Percentiles rank a stretch among this genome's conserved stretches.
Evolutionary conservation across 2,888 invertebrate species (phyloP).

Genomic region (Agonum fuliginosum): DNA sequence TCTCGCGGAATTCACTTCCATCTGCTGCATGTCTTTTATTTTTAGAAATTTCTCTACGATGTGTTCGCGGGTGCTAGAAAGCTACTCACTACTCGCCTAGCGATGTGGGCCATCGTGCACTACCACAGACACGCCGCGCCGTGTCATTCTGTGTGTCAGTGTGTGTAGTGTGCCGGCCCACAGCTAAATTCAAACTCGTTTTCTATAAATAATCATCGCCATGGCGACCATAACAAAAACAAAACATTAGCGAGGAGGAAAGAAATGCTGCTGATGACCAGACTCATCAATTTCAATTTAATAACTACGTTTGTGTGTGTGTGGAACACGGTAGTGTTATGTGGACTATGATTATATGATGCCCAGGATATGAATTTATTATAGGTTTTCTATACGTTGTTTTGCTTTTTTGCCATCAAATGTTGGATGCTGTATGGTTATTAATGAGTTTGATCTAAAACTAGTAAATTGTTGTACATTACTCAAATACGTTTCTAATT

Average conservation of each 20-base stretch:
- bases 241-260: conserved; percentile 34
- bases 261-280: conserved; percentile 33
- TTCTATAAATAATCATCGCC: conserved; percentile 52
- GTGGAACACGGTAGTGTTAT: conserved; percentile 34
- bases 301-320: conserved; percentile 11
- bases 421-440: neutral
- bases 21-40: conserved; percentile 49
- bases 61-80: conserved; percentile 54
- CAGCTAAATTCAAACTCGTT: conserved; percentile 55
- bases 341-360: conserved; percentile 38
- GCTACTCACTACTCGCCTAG: conserved; percentile 41
- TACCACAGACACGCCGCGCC: conserved; percentile 1
- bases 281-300: conserved; percentile 48
- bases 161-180: conserved; percentile 12
- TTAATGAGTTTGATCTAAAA: conserved; percentile 9
- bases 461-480: too few species aligned
- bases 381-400: neutral
- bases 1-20: conserved; percentile 54
- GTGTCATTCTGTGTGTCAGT: neutral
- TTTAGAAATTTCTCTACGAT: conserved; percentile 55
- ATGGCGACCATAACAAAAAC: conserved; percentile 47
- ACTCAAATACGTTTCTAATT: neutral
- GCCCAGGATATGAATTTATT: conserved; percentile 39
- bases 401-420: neutral
- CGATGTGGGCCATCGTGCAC: conserved; percentile 45